Evolutionary conservation across 2,888 invertebrate species (phyloP).

Genomic region (Drosophila phalerata): DNA sequence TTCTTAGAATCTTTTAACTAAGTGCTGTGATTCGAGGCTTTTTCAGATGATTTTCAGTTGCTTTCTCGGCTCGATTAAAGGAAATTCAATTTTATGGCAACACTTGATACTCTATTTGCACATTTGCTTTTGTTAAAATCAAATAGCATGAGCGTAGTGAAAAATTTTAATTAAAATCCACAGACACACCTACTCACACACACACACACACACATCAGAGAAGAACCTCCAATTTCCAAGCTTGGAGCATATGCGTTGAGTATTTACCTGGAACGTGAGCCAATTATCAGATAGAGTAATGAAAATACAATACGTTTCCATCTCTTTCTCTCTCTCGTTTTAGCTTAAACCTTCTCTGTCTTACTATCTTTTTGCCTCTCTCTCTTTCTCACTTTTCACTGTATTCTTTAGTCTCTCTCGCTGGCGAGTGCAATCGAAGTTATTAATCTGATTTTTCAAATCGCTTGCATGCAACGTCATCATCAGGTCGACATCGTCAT

Average conservation of each 20-base stretch:
- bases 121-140: slow-evolving; percentile 59
- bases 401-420: slow-evolving; percentile 1
- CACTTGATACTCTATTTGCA: slow-evolving; percentile 52
- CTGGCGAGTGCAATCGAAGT: slow-evolving; percentile 65
- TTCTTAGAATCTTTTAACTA: not conserved
- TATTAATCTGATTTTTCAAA: slow-evolving; percentile 79
- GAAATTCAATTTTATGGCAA: slow-evolving; percentile 24
- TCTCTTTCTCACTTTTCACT: slow-evolving; percentile 1
- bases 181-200: slow-evolving; percentile 50
- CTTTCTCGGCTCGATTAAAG: not conserved
- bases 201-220: slow-evolving; percentile 14
- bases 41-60: not conserved
- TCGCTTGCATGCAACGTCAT: slow-evolving; percentile 75
- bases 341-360: not conserved
- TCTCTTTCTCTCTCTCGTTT: slow-evolving; percentile 20
- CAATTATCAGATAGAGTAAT: slow-evolving; percentile 65
- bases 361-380: not conserved
- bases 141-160: slow-evolving; percentile 49
- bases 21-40: slow-evolving; percentile 13
- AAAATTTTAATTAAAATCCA: slow-evolving; percentile 65
- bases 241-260: slow-evolving; percentile 65
- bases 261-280: slow-evolving; percentile 81
- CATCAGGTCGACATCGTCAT: slow-evolving; percentile 43
- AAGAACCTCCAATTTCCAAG: slow-evolving; percentile 18
- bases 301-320: slow-evolving; percentile 17